Conservation (phyloP, 2,888 invertebrate species). For the Onthophagus sagittarius region DNA sequence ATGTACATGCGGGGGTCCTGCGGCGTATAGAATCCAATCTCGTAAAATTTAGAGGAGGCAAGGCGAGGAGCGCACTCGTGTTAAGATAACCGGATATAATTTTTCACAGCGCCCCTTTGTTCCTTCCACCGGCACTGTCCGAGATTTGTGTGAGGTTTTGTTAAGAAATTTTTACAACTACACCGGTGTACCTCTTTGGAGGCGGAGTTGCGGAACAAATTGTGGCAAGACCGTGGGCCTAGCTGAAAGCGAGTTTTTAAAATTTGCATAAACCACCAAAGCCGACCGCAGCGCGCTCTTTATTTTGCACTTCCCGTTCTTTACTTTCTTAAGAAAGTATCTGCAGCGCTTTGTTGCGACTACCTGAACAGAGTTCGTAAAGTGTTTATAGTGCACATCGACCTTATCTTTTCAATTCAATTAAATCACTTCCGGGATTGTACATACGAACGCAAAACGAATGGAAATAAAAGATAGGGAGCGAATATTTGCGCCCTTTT, state of each 20-base stretch:
- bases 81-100: conserved; percentile 5
- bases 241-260: background rate
- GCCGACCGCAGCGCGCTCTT: background rate
- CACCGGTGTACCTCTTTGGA: background rate
- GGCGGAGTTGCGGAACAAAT: background rate
- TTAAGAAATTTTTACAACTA: background rate
- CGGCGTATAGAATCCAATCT: conserved; percentile 1
- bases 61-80: conserved; percentile 1
- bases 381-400: background rate
- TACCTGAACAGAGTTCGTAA: background rate
- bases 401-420: background rate
- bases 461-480: background rate
- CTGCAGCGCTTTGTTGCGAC: background rate
- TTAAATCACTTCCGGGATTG: background rate
- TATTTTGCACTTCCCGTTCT: background rate
- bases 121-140: background rate
- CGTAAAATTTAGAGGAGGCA: background rate
- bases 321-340: background rate
- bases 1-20: background rate
- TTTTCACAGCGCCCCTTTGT: conserved; percentile 3
- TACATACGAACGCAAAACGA: background rate
- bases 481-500: background rate
- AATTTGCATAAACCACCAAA: background rate
- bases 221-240: background rate
- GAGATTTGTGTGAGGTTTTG: conserved; percentile 1